These are phyloP conservation scores for Ceratitis capitata DNA, from an alignment of 1,140 invertebrate species.

Conservation along the genomic window DNA sequence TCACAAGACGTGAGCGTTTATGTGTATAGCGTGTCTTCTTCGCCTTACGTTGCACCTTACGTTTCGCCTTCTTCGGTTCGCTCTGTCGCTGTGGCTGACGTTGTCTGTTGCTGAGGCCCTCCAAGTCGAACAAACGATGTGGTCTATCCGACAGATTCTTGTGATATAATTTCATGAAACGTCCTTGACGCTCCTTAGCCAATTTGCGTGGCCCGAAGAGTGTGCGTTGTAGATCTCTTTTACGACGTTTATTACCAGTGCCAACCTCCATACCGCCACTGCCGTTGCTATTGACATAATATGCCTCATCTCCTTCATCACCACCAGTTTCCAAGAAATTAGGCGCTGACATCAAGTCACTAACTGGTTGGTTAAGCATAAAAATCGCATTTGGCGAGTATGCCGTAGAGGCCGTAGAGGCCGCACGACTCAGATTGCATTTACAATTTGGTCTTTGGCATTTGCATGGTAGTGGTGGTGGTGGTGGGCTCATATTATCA, in stretches of 20 bases:
- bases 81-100: slow-evolving; percentile 7
- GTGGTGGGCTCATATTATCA: background rate
- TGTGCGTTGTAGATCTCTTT: slow-evolving; percentile 48
- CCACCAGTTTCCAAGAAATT: background rate
- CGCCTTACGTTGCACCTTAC: slow-evolving; percentile 51
- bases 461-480: background rate
- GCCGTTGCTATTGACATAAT: background rate
- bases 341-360: background rate
- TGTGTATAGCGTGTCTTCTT: slow-evolving; percentile 47
- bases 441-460: slow-evolving; percentile 20
- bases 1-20: slow-evolving; percentile 43
- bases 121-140: slow-evolving; percentile 45
- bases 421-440: background rate
- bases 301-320: background rate
- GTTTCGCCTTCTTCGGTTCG: slow-evolving; percentile 43
- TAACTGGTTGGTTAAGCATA: background rate
- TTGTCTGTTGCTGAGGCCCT: background rate
- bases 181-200: slow-evolving; percentile 49
- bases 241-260: slow-evolving; percentile 45
- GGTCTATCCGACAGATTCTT: slow-evolving; percentile 52
- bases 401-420: background rate
- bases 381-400: background rate
- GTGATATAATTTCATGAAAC: slow-evolving; percentile 55
- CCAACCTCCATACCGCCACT: background rate
- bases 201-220: slow-evolving; percentile 36